Evolutionary conservation across 2,113 vertebrate species (phyloP).

Genomic region (Lanius ludovicianus): DNA sequence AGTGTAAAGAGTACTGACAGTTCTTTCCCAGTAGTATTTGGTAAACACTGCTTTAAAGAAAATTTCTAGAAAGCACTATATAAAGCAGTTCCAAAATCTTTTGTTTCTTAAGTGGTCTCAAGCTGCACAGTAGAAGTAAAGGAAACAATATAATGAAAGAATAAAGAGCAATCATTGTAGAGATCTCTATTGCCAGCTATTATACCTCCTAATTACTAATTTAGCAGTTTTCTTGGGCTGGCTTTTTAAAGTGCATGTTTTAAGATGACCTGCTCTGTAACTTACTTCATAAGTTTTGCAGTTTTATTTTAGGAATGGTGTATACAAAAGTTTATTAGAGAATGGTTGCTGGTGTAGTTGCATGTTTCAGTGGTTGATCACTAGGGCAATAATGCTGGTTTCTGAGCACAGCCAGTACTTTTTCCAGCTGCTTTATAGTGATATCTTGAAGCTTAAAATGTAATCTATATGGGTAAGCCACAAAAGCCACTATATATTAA

Average conservation of each 20-base stretch:
- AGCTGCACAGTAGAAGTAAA: not conserved
- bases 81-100: not conserved
- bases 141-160: not conserved
- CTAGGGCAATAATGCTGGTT: constrained; percentile 45
- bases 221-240: not conserved
- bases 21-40: not conserved
- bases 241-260: not conserved
- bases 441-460: constrained; percentile 73
- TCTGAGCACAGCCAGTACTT: constrained; percentile 62
- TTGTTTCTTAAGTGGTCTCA: not conserved
- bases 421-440: constrained; percentile 70
- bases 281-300: not conserved
- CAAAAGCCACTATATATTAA: constrained; percentile 73
- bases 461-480: constrained; percentile 70
- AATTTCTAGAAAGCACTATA: not conserved
- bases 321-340: constrained; percentile 19
- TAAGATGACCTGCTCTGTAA: not conserved
- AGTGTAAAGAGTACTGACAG: not conserved
- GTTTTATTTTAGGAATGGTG: not conserved
- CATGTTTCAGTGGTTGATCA: constrained; percentile 45
- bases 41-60: not conserved
- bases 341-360: constrained; percentile 33
- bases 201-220: not conserved
- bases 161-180: not conserved
- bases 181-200: not conserved